Base-by-base conservation (phyloP, 2,113 vertebrate species). In the Scophthalmus maximus region DNA sequence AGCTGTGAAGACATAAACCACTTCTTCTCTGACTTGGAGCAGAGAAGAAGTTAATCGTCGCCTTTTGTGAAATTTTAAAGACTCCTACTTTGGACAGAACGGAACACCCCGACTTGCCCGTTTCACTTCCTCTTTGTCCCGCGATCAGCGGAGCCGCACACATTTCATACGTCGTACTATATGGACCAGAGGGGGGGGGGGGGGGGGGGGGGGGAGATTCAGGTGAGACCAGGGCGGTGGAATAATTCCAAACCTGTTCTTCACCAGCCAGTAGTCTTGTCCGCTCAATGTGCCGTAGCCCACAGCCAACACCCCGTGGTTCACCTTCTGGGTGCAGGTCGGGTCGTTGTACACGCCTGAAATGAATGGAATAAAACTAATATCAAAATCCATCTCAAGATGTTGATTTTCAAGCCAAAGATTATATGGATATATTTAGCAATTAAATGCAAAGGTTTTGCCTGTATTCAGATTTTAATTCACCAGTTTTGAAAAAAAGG, bases 231-330 rank as follows among this genome's bases (percentile, higher is more conserved):
- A n/a, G n/a, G n/a, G n/a, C n/a, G n/a, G n/a, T n/a, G n/a, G n/a
- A n/a, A n/a, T n/a, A n/a, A n/a, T n/a, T n/a, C n/a, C n/a, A n/a
- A n/a, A 97, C 97, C 97, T 99, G 93, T 99, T 99, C 86, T 98
- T 99, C 38, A 99, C 89, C 40, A 99, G 94, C 97, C 97, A 99
- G 25, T 93, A 98, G 15, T 98, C 96, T 46, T 94, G 85, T 7
- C 94, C 93, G 0, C 89, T n/a, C 1, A 93, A 52, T 0, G 83
- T 93, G 1, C 97, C 97, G 0, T 98, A 99, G 6, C 97, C 97
- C 0, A 96, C 69, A 0, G 80, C 93, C 0, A 99, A 71, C 2
- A 99, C 96, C 0, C 0, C 96, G 0, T 99, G 97, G 73, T 97
- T 98, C 46, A 96, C 85, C 0, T 34, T 4, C 40, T 94, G 85